Evolutionary conservation across 2,113 vertebrate genomes (phyloP), one percentile per base, ranked within the genome.

Genomic region (Lepus europaeus): DNA sequence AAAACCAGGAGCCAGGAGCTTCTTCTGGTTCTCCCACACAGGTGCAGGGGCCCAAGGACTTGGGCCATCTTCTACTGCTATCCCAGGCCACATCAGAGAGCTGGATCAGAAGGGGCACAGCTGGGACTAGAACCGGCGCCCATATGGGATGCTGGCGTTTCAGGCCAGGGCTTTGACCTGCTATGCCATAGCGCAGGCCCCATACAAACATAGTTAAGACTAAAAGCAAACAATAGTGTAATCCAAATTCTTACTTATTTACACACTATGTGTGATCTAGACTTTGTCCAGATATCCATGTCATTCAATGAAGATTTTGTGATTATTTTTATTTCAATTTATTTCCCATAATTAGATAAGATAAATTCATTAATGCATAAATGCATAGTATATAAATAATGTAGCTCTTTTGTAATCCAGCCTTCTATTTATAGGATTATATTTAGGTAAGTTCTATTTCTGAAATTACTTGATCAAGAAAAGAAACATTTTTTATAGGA

Each of bases 291-390:
- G 70, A 74, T 78, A 56, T 6, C 12, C 73, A 63, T 93, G 9
- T 76, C 74, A 83, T 59, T 93, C 70, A 86, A 61, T 49, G 51
- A 56, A 59, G 4, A 69, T 53, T 92, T 91, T 76, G 25, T 78
- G 16, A 59, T 64, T 81, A 73, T 69, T 76, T 85, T 85, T 72
- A 36, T 31, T 94, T 76, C 2, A 14, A 1, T 78, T 61, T 56
- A 3, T 93, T 90, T 90, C 63, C 68, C 90, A 22, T n/a, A 95
- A 74, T 74, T 90, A 85, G 61, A 36, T 70, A 72, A 92, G 31
- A 13, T 49, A 81, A 64, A 31, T 88, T 78, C 22, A 23, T 77
- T 86, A 70, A 74, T 25, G 14, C 22, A 68, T 59, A 88, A 61
- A 78, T 92, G 9, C 22, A 87, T 39, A 66, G 3, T 27, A 27